phyloP scores from a whole-genome alignment of 2,888 invertebrate genomes.

The Quadroppia sp. region DNA sequence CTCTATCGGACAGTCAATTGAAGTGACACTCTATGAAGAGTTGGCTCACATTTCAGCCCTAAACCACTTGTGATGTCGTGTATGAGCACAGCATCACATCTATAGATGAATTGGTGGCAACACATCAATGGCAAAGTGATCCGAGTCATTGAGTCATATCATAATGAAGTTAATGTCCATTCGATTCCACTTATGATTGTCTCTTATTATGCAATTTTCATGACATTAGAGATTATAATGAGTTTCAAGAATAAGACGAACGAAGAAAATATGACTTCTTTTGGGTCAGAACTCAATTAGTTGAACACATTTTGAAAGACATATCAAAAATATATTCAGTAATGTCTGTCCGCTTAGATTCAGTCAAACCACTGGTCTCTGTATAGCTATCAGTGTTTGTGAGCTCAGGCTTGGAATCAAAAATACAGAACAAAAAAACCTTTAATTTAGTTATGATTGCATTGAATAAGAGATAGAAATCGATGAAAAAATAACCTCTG shows the following conservation, averaged over 20 bases:
- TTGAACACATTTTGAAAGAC: neutral
- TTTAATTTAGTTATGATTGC: neutral
- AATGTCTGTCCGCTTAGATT: constrained; percentile 4
- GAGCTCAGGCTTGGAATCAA: neutral
- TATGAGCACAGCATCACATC: neutral
- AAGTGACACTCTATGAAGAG: too few relatives aligned
- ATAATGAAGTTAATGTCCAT: constrained; percentile 4
- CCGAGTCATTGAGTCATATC: constrained; percentile 7
- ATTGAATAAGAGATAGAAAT: neutral
- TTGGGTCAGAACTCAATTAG: neutral
- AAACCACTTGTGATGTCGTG: too few relatives aligned
- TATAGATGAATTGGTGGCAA: neutral
- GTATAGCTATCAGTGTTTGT: constrained; percentile 2
- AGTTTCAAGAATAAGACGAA: neutral
- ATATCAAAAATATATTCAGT: neutral
- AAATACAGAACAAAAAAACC: neutral
- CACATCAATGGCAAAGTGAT: constrained; percentile 2
- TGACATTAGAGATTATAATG: neutral
- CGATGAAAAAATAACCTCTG: neutral
- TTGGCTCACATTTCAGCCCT: too few relatives aligned
- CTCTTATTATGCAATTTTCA: constrained; percentile 30
- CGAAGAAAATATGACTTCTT: neutral
- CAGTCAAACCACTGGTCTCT: constrained; percentile 1
- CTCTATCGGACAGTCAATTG: too few relatives aligned
- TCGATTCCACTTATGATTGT: neutral